Percentiles rank a stretch among this genome's conserved stretches.
Conservation (phyloP, 2,113 vertebrate species). For the Triplophysa dalaica region DNA sequence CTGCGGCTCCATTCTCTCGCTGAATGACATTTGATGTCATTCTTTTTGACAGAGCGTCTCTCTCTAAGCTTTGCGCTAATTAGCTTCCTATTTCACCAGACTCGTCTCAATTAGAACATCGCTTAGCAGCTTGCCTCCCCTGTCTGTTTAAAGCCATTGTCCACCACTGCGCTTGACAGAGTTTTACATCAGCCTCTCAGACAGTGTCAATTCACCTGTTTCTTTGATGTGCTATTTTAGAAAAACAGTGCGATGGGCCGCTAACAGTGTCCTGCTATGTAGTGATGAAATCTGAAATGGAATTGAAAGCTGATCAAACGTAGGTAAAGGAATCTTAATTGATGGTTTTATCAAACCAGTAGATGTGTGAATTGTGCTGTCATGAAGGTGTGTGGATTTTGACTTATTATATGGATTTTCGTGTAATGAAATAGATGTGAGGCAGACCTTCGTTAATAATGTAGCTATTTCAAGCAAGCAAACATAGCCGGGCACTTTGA, state of each 20-base stretch:
- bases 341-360: slow-evolving; percentile 20
- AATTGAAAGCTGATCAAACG: neutral
- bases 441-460: slow-evolving; percentile 30
- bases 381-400: neutral
- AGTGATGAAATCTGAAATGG: slow-evolving; percentile 24
- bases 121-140: slow-evolving; percentile 37
- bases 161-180: slow-evolving; percentile 32
- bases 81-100: slow-evolving; percentile 51
- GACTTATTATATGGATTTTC: neutral
- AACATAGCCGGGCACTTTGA: neutral
- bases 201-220: slow-evolving; percentile 38
- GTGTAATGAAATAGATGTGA: neutral
- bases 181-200: slow-evolving; percentile 48
- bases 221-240: slow-evolving; percentile 48
- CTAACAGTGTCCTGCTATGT: slow-evolving; percentile 45
- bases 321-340: neutral
- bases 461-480: neutral
- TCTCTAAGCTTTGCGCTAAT: slow-evolving; percentile 52
- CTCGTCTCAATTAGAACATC: slow-evolving; percentile 51
- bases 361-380: neutral
- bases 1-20: slow-evolving; percentile 36
- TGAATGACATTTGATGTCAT: slow-evolving; percentile 56
- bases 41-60: slow-evolving; percentile 41
- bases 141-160: slow-evolving; percentile 40
- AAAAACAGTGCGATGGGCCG: slow-evolving; percentile 22